These are phyloP conservation scores for Bufotes viridis DNA, from an alignment of 2,797 vertebrate species.

Conservation along the genomic window DNA sequence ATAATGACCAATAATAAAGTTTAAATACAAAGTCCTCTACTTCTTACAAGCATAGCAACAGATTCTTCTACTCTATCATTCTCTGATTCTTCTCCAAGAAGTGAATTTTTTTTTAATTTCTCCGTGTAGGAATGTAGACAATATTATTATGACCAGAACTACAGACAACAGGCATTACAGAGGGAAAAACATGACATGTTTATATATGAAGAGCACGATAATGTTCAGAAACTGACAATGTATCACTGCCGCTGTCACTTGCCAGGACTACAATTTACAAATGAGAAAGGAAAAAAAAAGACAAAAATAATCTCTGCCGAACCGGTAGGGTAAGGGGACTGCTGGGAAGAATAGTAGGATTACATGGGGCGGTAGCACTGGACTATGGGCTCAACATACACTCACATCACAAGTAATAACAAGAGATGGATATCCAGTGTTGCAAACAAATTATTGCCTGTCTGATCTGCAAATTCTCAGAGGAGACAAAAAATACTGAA, in stretches of 20 bases:
- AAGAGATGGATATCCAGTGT: conserved; percentile 81
- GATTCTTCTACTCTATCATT: conserved; percentile 83
- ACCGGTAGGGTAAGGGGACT: conserved; percentile 62
- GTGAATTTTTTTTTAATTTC: conserved; percentile 78
- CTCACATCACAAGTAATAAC: conserved; percentile 78
- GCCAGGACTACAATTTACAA: conserved; percentile 82
- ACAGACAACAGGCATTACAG: conserved; percentile 83
- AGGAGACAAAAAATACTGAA: conserved; percentile 75
- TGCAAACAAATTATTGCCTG: conserved; percentile 87
- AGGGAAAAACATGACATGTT: conserved; percentile 81
- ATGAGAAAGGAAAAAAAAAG: conserved; percentile 81
- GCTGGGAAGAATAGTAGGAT: background rate
- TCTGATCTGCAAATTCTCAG: conserved; percentile 79
- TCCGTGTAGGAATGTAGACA: conserved; percentile 86
- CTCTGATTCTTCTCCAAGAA: conserved; percentile 79
- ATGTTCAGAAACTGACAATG: conserved; percentile 80
- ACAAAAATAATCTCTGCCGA: conserved; percentile 76
- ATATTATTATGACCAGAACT: conserved; percentile 84
- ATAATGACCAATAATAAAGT: conserved; percentile 88
- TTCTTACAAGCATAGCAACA: conserved; percentile 87
- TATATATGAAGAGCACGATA: conserved; percentile 79
- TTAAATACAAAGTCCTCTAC: conserved; percentile 91
- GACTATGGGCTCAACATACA: conserved; percentile 85
- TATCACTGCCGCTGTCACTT: conserved; percentile 80
- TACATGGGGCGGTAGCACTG: conserved; percentile 73